A percentile compares a stretch with the other conserved stretches of the same genome.
Evolutionary conservation across 2,113 vertebrate species (phyloP).

Genomic region (Lagopus leucura): DNA sequence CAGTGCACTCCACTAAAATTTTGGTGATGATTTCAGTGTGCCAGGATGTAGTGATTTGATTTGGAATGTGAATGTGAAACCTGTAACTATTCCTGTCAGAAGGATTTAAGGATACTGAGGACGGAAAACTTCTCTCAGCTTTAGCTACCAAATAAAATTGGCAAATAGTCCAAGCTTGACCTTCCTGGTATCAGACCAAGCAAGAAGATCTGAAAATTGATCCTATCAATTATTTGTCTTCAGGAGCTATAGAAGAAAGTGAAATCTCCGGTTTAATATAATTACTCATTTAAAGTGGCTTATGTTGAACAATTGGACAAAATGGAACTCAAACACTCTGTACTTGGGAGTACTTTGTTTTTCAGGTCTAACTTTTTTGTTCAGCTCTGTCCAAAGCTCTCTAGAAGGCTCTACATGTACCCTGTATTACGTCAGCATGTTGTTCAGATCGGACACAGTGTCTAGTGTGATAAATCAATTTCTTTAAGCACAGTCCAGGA

Average conservation of each 20-base stretch:
- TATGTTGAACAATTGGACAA: background rate
- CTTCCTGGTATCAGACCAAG: background rate
- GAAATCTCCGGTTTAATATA: background rate
- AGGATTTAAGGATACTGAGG: background rate
- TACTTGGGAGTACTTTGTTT: background rate
- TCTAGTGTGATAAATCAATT: background rate
- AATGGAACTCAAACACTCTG: background rate
- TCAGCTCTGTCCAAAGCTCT: background rate
- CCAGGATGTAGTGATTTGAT: background rate
- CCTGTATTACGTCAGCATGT: background rate
- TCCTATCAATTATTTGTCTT: background rate
- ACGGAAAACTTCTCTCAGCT: background rate
- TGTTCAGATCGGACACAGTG: background rate
- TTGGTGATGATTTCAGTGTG: background rate
- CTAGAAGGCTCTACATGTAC: background rate
- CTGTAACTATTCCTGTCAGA: background rate
- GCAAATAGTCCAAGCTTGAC: background rate
- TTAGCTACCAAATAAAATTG: background rate
- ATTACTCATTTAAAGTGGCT: background rate
- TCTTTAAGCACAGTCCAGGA: background rate
- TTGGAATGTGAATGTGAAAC: background rate
- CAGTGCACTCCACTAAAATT: background rate
- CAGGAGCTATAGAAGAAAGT: background rate
- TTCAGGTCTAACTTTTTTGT: background rate
- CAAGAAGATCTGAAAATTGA: fast-evolving